These are phyloP conservation scores for Erynnis tages DNA, from an alignment of 2,888 invertebrate species.

Conservation along the genomic window DNA sequence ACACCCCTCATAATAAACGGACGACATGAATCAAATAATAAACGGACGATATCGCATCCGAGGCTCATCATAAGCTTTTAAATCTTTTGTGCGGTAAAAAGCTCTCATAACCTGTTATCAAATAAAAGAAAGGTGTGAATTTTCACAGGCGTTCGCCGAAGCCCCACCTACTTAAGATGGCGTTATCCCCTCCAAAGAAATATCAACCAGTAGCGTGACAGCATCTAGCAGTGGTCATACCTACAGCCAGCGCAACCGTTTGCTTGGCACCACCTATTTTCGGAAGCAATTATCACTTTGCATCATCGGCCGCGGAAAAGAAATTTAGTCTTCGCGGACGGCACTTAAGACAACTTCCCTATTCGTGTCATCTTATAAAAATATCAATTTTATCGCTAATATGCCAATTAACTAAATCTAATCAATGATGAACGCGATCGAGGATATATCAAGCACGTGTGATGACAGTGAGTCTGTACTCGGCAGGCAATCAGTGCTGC, in stretches of 20 bases:
- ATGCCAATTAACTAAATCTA: slow-evolving; percentile 8
- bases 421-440: slow-evolving; percentile 61
- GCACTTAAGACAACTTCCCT: slow-evolving; percentile 5
- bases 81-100: slow-evolving; percentile 75
- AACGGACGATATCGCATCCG: slow-evolving; percentile 67
- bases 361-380: slow-evolving; percentile 2
- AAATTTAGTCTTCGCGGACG: slow-evolving; percentile 18
- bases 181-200: slow-evolving; percentile 63
- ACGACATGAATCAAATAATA: slow-evolving; percentile 75
- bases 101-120: slow-evolving; percentile 78
- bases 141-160: slow-evolving; percentile 68
- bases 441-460: slow-evolving; percentile 73
- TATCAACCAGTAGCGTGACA: slow-evolving; percentile 67
- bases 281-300: slow-evolving; percentile 72
- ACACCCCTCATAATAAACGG: slow-evolving; percentile 50
- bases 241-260: slow-evolving; percentile 59
- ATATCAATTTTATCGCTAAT: neutral
- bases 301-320: slow-evolving; percentile 43
- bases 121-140: slow-evolving; percentile 82
- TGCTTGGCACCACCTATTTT: slow-evolving; percentile 74
- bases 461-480: slow-evolving; percentile 47
- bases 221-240: slow-evolving; percentile 62
- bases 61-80: slow-evolving; percentile 78
- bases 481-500: slow-evolving; percentile 33
- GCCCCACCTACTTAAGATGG: slow-evolving; percentile 78